A percentile compares a stretch with the other conserved stretches of the same genome.
Conservation (phyloP, 2,113 vertebrate genomes). For the Delphinapterus leucas region DNA sequence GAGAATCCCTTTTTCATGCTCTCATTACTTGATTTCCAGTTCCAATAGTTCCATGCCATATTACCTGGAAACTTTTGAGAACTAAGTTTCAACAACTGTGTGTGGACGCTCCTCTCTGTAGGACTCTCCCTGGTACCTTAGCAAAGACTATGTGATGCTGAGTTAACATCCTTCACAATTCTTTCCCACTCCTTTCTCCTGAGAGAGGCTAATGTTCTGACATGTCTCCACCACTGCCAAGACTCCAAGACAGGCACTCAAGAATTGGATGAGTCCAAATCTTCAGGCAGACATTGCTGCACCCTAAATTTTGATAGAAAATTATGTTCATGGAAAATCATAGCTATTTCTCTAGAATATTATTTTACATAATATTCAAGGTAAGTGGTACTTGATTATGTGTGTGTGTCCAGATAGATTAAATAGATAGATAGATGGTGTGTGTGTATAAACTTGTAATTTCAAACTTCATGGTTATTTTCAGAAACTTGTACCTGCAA, state of each 20-base stretch:
- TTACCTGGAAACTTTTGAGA: not conserved
- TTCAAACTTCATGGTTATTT: conserved; percentile 49
- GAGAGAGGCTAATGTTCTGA: not conserved
- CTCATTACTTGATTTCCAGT: not conserved
- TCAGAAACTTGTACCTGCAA: conserved; percentile 37
- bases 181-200: not conserved
- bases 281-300: not conserved
- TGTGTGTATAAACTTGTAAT: conserved; percentile 31
- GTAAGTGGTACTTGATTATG: not conserved
- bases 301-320: not conserved
- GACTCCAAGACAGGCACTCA: not conserved
- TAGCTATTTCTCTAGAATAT: not conserved
- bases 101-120: not conserved
- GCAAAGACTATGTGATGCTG: not conserved
- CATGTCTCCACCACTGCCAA: not conserved
- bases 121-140: not conserved
- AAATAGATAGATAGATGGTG: no score
- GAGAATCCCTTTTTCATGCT: not conserved
- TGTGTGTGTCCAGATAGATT: not conserved
- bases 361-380: not conserved
- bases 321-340: not conserved
- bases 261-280: not conserved
- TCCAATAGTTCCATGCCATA: not conserved
- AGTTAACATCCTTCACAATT: not conserved
- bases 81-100: not conserved